Base-by-base conservation (phyloP, 2,797 vertebrate genomes). In the Cossypha heuglini region DNA sequence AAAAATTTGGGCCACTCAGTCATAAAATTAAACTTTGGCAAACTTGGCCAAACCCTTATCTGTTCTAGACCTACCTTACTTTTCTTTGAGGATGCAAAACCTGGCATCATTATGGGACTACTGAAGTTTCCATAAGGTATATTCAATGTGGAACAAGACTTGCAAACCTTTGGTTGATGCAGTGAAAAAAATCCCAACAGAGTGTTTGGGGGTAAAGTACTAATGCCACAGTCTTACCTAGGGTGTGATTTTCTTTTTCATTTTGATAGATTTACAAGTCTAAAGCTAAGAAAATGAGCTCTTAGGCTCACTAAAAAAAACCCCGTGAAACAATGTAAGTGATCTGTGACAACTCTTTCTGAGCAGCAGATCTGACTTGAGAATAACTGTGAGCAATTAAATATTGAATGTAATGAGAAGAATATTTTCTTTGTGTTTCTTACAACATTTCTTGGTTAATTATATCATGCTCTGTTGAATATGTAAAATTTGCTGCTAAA, bases 391-490 rank as follows among this genome's bases (percentile, higher is more conserved):
- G 73, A 59, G 55, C 88, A 93, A 90, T 93, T 88, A 95, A 93
- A 90, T 85, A 64, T 31, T 85, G 75, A 87, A 84, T 51, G 71
- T 91, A 88, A 88, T 57, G 85, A 86, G 76, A 78, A 57, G 69
- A 93, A 85, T 38, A 49, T 92, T 96, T 90, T 64, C 75, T 83
- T 82, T 89, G 75, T 90, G 62, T 83, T 96, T 81, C 93, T 89
- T 93, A 57, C 1, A 71, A 61, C 82, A 81, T 90, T 84, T 75
- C 88, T 94, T 54, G n/a, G 69, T 95, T 96, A 91, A 94, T 94
- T 93, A 78, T 96, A 94, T 96, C 81, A 76, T 81, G 64, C 37
- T 85, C 67, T 87, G 67, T 43, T 96, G 84, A 94, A 93, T 72
- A 79, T 79, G 62, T 66, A 69, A 93, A 95, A 48, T 33, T 4